These are phyloP conservation scores for Blomia tropicalis DNA, from an alignment of 2,888 invertebrate species.

Conservation along the genomic window DNA sequence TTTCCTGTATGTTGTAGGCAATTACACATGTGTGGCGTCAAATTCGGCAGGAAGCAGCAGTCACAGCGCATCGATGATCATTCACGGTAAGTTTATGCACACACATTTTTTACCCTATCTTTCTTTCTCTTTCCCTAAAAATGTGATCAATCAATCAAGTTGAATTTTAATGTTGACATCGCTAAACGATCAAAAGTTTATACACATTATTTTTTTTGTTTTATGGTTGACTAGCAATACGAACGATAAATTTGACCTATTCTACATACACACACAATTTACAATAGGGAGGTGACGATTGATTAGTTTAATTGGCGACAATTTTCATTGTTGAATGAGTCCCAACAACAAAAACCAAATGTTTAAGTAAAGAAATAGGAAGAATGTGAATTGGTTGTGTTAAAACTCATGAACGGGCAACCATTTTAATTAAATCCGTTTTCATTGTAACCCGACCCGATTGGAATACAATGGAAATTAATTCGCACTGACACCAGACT, in stretches of 20 bases:
- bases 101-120: too few relatives aligned
- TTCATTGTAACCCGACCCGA: background rate
- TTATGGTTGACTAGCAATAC: too few relatives aligned
- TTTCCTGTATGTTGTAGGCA: slow-evolving; percentile 23
- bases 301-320: background rate
- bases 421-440: slow-evolving; percentile 8
- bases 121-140: background rate
- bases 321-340: background rate
- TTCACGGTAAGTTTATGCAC: slow-evolving; percentile 29
- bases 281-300: too few relatives aligned
- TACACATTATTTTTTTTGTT: background rate
- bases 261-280: too few relatives aligned
- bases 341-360: background rate
- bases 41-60: slow-evolving; percentile 33
- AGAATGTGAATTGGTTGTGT: too few relatives aligned
- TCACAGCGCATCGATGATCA: slow-evolving; percentile 33
- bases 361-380: background rate
- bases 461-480: slow-evolving; percentile 3
- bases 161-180: background rate
- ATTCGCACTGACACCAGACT: background rate
- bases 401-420: background rate
- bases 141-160: background rate
- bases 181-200: slow-evolving; percentile 31
- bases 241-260: too few relatives aligned
- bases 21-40: slow-evolving; percentile 34